Percentiles rank a stretch among this genome's conserved stretches.
These are phyloP conservation scores for Chrysolina haemoptera DNA, from an alignment of 2,888 invertebrate species.

Conservation along the genomic window DNA sequence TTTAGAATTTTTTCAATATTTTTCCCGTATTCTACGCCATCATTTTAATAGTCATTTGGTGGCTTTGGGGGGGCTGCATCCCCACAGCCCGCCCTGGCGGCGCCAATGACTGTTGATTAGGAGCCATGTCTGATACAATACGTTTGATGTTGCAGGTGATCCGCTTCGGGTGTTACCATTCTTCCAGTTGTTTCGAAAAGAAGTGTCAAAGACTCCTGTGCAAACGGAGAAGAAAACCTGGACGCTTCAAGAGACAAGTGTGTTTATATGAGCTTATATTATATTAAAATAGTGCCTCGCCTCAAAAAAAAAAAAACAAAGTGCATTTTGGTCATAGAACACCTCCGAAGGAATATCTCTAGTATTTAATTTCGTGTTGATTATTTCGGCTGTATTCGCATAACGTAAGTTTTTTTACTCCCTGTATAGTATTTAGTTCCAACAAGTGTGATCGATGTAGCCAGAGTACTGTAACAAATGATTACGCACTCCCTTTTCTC, in stretches of 20 bases:
- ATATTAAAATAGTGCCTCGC: constrained; percentile 73
- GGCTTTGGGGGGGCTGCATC: too few species aligned
- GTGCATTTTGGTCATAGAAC: constrained; percentile 53
- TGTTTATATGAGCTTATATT: constrained; percentile 77
- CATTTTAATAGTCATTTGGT: too few species aligned
- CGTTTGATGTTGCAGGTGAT: constrained; percentile 10
- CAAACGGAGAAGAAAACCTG: constrained; percentile 36
- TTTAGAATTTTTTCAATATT: too few species aligned
- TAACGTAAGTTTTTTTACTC: constrained; percentile 38
- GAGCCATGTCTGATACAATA: not conserved
- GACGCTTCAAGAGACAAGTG: constrained; percentile 64
- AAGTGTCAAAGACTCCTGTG: constrained; percentile 55
- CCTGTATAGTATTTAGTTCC: constrained; percentile 40
- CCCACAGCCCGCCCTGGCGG: too few species aligned
- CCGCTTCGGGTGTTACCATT: constrained; percentile 55
- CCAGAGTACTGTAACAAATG: constrained; percentile 17
- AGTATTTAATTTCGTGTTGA: constrained; percentile 30
- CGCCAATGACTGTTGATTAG: too few species aligned
- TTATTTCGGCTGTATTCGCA: constrained; percentile 30
- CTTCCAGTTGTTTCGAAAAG: constrained; percentile 71
- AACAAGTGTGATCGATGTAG: constrained; percentile 37
- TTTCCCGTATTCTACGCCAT: too few species aligned
- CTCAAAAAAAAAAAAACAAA: constrained; percentile 65
- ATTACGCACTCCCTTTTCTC: not conserved
- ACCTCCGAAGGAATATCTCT: constrained; percentile 26